Percentiles rank a stretch among this genome's conserved stretches.
Evolutionary conservation across 2,888 invertebrate genomes (phyloP).

Genomic region (Lutraria lutraria): DNA sequence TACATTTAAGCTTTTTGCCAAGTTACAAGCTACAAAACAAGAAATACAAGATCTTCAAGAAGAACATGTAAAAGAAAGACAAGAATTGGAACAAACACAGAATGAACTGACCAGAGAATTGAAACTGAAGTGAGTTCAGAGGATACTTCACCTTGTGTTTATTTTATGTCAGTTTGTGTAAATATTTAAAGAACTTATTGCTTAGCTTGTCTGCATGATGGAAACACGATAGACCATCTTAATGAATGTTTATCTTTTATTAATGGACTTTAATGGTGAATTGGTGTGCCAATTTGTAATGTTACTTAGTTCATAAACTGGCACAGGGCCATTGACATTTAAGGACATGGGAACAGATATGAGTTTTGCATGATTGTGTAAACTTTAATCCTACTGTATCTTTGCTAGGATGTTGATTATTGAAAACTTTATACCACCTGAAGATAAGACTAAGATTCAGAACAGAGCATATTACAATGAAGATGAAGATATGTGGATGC

Average conservation of each 20-base stretch:
- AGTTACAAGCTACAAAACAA: slow-evolving; percentile 92
- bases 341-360: too few relatives aligned
- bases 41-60: slow-evolving; percentile 94
- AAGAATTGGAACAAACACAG: slow-evolving; percentile 96
- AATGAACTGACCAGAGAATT: slow-evolving; percentile 96
- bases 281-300: too few relatives aligned
- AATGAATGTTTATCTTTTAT: too few relatives aligned
- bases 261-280: too few relatives aligned
- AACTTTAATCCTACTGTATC: background rate
- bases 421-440: slow-evolving; percentile 88
- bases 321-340: too few relatives aligned
- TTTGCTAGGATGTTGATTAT: slow-evolving; percentile 85
- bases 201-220: too few relatives aligned
- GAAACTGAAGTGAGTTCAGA: slow-evolving; percentile 91
- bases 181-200: too few relatives aligned
- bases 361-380: too few relatives aligned
- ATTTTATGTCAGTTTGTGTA: too few relatives aligned
- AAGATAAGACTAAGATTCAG: slow-evolving; percentile 92
- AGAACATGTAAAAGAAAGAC: slow-evolving; percentile 95
- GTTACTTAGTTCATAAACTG: too few relatives aligned
- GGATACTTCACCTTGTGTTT: background rate
- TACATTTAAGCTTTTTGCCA: slow-evolving; percentile 90
- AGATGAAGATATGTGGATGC: slow-evolving; percentile 92
- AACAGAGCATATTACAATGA: slow-evolving; percentile 93
- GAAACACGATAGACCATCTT: too few relatives aligned